These are phyloP conservation scores for Haliaeetus leucogaster DNA, from an alignment of 2,113 vertebrate species.

Conservation along the genomic window DNA sequence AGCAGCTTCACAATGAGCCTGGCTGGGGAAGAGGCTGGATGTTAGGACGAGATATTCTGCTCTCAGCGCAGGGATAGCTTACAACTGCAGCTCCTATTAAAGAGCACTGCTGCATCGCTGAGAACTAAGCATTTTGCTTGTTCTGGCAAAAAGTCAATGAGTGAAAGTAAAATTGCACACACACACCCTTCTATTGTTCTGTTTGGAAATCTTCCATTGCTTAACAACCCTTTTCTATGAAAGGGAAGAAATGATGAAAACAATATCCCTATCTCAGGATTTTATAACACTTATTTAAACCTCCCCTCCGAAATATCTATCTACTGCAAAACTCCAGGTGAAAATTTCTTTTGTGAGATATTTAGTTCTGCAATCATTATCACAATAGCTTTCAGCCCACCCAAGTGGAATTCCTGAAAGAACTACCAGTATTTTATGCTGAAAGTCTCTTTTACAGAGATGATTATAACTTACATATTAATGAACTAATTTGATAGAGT, in stretches of 20 bases:
- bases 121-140: constrained; percentile 5
- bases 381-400: constrained; percentile 11
- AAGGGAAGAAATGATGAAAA: constrained; percentile 12
- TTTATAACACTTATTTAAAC: neutral
- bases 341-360: constrained; percentile 1
- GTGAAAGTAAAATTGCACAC: constrained; percentile 37
- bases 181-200: constrained; percentile 27
- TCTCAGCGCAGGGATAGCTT: neutral
- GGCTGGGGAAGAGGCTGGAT: neutral
- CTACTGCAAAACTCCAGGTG: neutral
- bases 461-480: constrained; percentile 38
- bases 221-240: neutral
- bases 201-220: constrained; percentile 42
- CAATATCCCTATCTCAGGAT: constrained; percentile 5
- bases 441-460: neutral
- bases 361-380: constrained; percentile 6
- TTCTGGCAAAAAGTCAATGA: constrained; percentile 49
- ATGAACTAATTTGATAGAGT: constrained; percentile 28
- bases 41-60: neutral
- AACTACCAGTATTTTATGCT: neutral
- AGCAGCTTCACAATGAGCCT: neutral
- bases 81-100: neutral
- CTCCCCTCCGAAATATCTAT: neutral
- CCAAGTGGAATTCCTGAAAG: constrained; percentile 17
- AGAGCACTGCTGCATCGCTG: neutral